phyloP scores from a whole-genome alignment of 2,797 vertebrate species.

The Molothrus ater region DNA sequence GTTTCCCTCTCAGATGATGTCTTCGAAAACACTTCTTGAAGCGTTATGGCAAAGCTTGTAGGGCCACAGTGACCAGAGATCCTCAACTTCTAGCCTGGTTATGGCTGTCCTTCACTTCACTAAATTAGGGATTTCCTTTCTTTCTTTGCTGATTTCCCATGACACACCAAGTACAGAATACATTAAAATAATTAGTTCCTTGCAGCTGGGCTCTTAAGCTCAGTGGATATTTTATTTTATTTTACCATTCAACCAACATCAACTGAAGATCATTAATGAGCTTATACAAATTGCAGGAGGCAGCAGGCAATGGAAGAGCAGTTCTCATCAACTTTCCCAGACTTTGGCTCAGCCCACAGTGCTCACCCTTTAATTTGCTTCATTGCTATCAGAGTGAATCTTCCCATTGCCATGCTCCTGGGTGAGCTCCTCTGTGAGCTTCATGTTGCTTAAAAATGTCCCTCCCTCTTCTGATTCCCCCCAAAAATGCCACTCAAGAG shows the following conservation, averaged over 20 bases:
- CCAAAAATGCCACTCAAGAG: not conserved
- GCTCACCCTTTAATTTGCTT: not conserved
- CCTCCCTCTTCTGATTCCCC: fast-evolving
- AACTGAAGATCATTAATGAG: not conserved
- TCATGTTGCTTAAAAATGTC: not conserved
- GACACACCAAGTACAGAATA: not conserved
- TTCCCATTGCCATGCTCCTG: not conserved
- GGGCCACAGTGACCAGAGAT: not conserved
- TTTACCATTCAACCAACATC: not conserved
- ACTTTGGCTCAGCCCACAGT: not conserved
- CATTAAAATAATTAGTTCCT: not conserved
- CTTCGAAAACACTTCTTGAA: not conserved
- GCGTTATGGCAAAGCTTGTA: not conserved
- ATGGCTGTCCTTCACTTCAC: not conserved
- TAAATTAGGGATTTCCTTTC: not conserved
- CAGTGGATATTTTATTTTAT: not conserved
- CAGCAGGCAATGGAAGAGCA: not conserved
- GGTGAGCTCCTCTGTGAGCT: not conserved
- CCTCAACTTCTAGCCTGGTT: not conserved
- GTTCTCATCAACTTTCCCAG: not conserved
- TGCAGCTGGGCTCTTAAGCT: not conserved
- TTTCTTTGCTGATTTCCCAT: not conserved
- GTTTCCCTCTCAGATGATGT: not conserved
- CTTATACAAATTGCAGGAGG: not conserved
- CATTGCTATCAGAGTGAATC: not conserved